Conservation (phyloP, 2,113 vertebrate genomes). For the western clawed frog (Xenopus tropicalis) region UCB_Xtro_10.0 CM004451.2:54142501-54143000, state of each 20-base stretch:
- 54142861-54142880: conserved; percentile 87
- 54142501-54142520: conserved; percentile 21
- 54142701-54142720: too few relatives aligned
- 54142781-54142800: conserved; percentile 88
- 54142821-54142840: conserved; percentile 89
- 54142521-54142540: conserved; percentile 89
- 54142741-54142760: conserved; percentile 57
- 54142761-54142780: conserved; percentile 89
- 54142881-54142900: too few relatives aligned
- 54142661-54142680: too few relatives aligned
- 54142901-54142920: too few relatives aligned
- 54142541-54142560: conserved; percentile 85
- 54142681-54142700: too few relatives aligned
- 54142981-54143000: too few relatives aligned
- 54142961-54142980: too few relatives aligned
- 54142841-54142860: conserved; percentile 80
- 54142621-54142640: conserved; percentile 83
- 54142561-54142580: conserved; percentile 86
- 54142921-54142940: too few relatives aligned
- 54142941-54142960: too few relatives aligned
- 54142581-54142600: conserved; percentile 76
- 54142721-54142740: background rate
- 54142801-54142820: conserved; percentile 87
- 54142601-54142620: conserved; percentile 77
- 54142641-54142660: conserved; percentile 75